These are phyloP conservation scores for Cydia strobilella DNA, from an alignment of 1,140 invertebrate species.

Conservation along the genomic window DNA sequence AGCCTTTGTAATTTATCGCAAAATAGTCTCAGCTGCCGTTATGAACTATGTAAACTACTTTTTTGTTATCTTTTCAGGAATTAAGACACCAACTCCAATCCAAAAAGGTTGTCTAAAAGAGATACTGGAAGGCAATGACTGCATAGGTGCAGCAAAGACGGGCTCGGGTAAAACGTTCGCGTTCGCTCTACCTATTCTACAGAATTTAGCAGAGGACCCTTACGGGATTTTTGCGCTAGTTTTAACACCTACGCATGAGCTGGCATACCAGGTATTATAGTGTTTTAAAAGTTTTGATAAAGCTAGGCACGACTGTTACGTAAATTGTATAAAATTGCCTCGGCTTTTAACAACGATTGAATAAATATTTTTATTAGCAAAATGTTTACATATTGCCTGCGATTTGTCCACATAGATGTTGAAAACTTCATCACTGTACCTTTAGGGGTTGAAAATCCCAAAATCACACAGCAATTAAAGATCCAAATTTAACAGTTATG, in stretches of 20 bases:
- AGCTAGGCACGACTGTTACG: too few species aligned
- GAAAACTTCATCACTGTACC: too few species aligned
- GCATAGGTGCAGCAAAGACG: constrained; percentile 97
- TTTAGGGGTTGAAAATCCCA: too few species aligned
- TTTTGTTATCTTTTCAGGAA: constrained; percentile 78
- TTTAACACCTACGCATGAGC: constrained; percentile 96
- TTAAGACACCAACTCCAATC: constrained; percentile 91
- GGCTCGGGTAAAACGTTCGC: constrained; percentile 99
- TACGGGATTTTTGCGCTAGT: constrained; percentile 97
- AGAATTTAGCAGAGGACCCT: constrained; percentile 94
- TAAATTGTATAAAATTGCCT: too few species aligned
- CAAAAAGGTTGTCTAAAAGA: constrained; percentile 90
- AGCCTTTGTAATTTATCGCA: not conserved
- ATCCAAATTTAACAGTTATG: too few species aligned
- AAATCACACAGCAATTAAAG: too few species aligned
- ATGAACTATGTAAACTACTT: not conserved
- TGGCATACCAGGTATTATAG: constrained; percentile 87
- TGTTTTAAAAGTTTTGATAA: not conserved
- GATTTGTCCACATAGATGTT: too few species aligned
- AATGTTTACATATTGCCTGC: too few species aligned
- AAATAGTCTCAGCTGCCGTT: not conserved
- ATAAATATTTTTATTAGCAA: too few species aligned
- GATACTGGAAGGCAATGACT: constrained; percentile 91
- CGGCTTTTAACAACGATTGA: too few species aligned
- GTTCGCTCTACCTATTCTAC: constrained; percentile 97